Evolutionary conservation across 1,140 invertebrate genomes (phyloP).

Genomic region (Hydropsyche tenuis): DNA sequence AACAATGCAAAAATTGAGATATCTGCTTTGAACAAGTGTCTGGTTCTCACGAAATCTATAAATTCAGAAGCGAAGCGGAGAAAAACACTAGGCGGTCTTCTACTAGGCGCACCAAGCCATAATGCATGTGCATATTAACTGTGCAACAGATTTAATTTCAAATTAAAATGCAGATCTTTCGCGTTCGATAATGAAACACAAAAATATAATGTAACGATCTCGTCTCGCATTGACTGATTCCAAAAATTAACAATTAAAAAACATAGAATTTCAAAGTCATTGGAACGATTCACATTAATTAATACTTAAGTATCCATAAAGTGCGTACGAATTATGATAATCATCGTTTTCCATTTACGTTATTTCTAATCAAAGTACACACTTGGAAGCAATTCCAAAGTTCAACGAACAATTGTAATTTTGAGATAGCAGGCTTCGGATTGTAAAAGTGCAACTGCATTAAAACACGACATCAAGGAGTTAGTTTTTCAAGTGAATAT

Average conservation of each 20-base stretch:
- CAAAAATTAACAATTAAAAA: background rate
- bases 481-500: too few relatives aligned
- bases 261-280: too few relatives aligned
- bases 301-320: too few relatives aligned
- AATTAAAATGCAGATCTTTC: conserved; percentile 16
- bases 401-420: background rate
- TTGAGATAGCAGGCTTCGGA: background rate
- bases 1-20: conserved; percentile 39
- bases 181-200: background rate
- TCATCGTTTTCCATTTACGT: too few relatives aligned
- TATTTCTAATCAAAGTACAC: too few relatives aligned
- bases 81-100: conserved; percentile 13
- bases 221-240: conserved; percentile 9
- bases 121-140: conserved; percentile 18
- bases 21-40: conserved; percentile 33
- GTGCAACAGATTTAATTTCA: conserved; percentile 16
- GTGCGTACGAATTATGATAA: too few relatives aligned
- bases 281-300: too few relatives aligned
- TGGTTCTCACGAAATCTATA: conserved; percentile 36
- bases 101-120: background rate
- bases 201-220: background rate
- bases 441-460: conserved; percentile 12
- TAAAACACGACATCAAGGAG: background rate
- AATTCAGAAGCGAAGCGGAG: conserved; percentile 24
- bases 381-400: too few relatives aligned